Evolutionary conservation across 2,888 invertebrate species (phyloP).

Genomic region (Eilema depressum): DNA sequence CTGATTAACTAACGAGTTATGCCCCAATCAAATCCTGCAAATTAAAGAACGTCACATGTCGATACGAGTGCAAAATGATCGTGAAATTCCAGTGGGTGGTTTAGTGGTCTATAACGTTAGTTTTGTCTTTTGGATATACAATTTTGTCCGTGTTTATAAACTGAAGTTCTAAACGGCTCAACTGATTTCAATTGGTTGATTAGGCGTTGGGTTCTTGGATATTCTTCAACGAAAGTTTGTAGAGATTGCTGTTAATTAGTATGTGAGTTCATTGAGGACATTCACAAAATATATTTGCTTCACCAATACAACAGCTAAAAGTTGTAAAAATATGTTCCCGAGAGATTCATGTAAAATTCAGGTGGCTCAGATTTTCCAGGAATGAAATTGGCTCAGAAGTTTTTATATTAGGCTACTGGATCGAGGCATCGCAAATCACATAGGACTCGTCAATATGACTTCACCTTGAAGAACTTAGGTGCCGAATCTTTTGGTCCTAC

Average conservation of each 20-base stretch:
- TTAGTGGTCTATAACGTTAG: neutral
- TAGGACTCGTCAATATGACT: too few relatives aligned
- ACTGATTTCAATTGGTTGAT: neutral
- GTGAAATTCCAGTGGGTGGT: neutral
- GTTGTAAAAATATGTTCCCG: too few relatives aligned
- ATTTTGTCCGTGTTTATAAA: neutral
- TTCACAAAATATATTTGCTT: too few relatives aligned
- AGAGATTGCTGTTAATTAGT: neutral
- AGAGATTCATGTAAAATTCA: neutral
- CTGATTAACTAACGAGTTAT: neutral
- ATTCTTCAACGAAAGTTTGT: neutral
- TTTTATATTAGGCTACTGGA: neutral
- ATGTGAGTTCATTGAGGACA: too few relatives aligned
- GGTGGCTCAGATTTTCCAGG: neutral
- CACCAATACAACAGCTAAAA: too few relatives aligned
- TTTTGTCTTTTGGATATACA: neutral
- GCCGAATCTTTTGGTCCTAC: too few relatives aligned
- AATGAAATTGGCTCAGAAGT: neutral
- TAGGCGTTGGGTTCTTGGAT: neutral
- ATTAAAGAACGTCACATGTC: neutral
- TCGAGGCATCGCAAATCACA: neutral
- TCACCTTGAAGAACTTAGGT: too few relatives aligned
- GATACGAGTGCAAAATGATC: neutral
- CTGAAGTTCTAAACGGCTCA: neutral
- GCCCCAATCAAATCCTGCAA: slow-evolving; percentile 1